Evolutionary conservation across 1,140 invertebrate species (phyloP), one percentile per base, ranked within the genome.

Genomic region (Babylonia areolata): DNA sequence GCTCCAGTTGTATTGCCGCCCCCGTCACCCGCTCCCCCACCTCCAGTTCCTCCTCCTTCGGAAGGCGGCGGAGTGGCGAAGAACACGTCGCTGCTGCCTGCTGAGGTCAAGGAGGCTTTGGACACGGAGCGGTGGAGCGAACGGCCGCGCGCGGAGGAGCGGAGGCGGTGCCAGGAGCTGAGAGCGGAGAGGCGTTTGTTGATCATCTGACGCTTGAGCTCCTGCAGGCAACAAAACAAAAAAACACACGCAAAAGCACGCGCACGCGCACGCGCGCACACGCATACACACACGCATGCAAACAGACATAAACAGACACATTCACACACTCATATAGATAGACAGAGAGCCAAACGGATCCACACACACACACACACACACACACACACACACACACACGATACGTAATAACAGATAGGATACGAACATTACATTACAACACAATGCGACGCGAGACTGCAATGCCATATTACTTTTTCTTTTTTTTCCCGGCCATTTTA

Each of bases 141-240:
- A 0, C 85, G 54, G 58, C 9, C 20, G 2, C 80, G 80, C 2
- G 37, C 79, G 15, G 46, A 64, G 58, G 58, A 64, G 23, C 1
- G 35, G 28, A 51, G 77, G n/a, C 46, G 78, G 23, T 54, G 42
- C 12, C 20, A 17, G 31, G 81, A 73, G 33, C 46, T 46, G 35
- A 83, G 73, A 31, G 81, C 37, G 5, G 64, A 11, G n/a, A 84
- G 69, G n/a, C 51, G 69, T 51, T 86, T 81, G 42, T 75, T 71
- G 31, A 86, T 58, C 81, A 83, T 35, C 80, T 86, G 79, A 0
- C 81, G 58, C 39, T 73, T 35, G 12, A 86, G 71, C 35, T 83
- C 85, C 81, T 84, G 35, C 35, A 23, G 78, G 78, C 1, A 3
- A 20, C 9, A 64, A 64, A 20, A 23, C 58, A 64, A 3, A 64